phyloP scores from a whole-genome alignment of 2,797 vertebrate species.

The Pantherophis alleghaniensis region DNA sequence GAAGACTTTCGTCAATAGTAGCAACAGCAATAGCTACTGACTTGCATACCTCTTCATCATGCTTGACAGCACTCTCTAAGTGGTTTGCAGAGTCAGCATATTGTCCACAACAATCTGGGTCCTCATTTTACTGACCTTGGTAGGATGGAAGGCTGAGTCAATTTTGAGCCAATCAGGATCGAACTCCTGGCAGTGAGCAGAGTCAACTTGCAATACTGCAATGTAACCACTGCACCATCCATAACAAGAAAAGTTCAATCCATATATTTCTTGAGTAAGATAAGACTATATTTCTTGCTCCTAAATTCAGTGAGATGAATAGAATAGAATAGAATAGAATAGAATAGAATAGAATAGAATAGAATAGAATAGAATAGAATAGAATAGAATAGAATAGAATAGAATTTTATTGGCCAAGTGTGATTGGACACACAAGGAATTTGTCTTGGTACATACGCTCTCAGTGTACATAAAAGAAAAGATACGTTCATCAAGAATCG shows the following conservation, averaged over 20 bases:
- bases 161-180: neutral
- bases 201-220: neutral
- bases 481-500: too few species aligned
- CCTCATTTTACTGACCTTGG: neutral
- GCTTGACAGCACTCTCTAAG: neutral
- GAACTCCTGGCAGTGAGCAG: neutral
- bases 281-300: neutral
- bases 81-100: neutral
- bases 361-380: too few species aligned
- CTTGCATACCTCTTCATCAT: neutral
- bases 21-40: neutral
- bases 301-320: neutral
- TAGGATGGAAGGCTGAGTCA: neutral
- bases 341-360: too few species aligned
- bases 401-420: too few species aligned
- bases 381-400: too few species aligned
- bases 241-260: neutral
- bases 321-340: too few species aligned
- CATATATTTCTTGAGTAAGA: neutral
- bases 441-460: too few species aligned
- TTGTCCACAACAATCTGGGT: neutral
- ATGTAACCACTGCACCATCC: neutral
- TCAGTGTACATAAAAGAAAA: too few species aligned
- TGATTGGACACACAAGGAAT: too few species aligned
- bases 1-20: neutral